Base-by-base conservation (phyloP, 2,113 vertebrate species). In the Chroicocephalus ridibundus region DNA sequence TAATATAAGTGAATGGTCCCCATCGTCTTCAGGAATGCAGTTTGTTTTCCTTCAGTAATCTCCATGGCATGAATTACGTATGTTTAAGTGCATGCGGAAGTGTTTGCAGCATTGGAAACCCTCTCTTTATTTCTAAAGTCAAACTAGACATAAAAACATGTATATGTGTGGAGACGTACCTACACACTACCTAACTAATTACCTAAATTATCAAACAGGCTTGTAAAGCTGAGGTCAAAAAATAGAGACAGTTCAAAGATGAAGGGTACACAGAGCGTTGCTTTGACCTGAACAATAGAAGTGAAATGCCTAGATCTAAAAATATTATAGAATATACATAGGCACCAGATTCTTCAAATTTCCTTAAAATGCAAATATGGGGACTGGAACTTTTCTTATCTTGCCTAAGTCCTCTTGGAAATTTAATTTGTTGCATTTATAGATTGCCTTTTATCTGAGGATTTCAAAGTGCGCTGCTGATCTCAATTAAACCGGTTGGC, bases 131-230 rank as follows among this genome's bases (percentile, higher is more conserved):
- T 87, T 93, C 81, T 82, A 15, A 55, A 91, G 61, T 7, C 74
- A 20, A 19, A 27, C 36, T 27, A 55, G 87, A 15, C 26, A 54
- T 12, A 40, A 32, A 89, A 8, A 0, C 38, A 6, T 4, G 31
- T 19, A 0, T 1, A 1, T 8, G 4, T 2, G 8, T 82, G 84
- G 86, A 5, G 17, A 42, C 8, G 3, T 34, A 55, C 57, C 51
- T 49, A 13, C 71, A 32, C 36, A 24, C 32, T 10, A 9, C 47
- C 58, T 31, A 87, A 9, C 57, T 36, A 6, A 10, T 31, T 20
- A 26, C 44, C 27, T 25, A 5, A 11, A 20, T 55, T 29, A 60
- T 19, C 47, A 75, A 57, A 26, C 5, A 5, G 29, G 12, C 40
- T 7, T 34, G 58, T 11, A 40, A 36, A 55, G 44, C 40, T n/a